These are phyloP conservation scores for Tetragnatha montana DNA, from an alignment of 2,888 invertebrate genomes.

Conservation along the genomic window DNA sequence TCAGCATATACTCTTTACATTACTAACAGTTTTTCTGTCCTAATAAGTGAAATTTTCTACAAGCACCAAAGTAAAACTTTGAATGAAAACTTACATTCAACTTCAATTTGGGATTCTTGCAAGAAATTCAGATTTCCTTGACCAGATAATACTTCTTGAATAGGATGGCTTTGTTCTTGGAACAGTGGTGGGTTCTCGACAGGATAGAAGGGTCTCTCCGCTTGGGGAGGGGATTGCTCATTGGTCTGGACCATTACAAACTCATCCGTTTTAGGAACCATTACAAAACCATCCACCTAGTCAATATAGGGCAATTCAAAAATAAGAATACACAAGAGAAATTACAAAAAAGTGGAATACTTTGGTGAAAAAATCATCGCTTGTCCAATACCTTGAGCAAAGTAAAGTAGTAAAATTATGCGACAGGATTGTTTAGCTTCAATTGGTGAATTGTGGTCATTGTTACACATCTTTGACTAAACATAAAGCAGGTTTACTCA, in stretches of 20 bases:
- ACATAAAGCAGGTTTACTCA: no score
- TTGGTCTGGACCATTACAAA: slow-evolving; percentile 19
- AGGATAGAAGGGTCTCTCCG: slow-evolving; percentile 55
- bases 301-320: background rate
- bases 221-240: slow-evolving; percentile 29
- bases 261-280: slow-evolving; percentile 32
- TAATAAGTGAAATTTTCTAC: no score
- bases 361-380: no score
- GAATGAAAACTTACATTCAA: slow-evolving; percentile 78
- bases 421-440: no score
- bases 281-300: slow-evolving; percentile 46
- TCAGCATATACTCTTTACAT: no score
- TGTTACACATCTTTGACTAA: no score
- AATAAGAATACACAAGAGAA: background rate
- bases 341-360: background rate
- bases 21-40: no score
- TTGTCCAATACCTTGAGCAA: no score
- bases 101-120: slow-evolving; percentile 88
- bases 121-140: slow-evolving; percentile 79
- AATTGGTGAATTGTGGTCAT: no score
- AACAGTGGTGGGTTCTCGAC: slow-evolving; percentile 43
- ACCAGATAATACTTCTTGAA: slow-evolving; percentile 73
- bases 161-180: slow-evolving; percentile 60
- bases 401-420: no score
- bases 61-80: no score